Evolutionary conservation across 2,113 vertebrate species (phyloP), one percentile per base, ranked within the genome.

Genomic region (Astatotilapia flaviijosephi): DNA sequence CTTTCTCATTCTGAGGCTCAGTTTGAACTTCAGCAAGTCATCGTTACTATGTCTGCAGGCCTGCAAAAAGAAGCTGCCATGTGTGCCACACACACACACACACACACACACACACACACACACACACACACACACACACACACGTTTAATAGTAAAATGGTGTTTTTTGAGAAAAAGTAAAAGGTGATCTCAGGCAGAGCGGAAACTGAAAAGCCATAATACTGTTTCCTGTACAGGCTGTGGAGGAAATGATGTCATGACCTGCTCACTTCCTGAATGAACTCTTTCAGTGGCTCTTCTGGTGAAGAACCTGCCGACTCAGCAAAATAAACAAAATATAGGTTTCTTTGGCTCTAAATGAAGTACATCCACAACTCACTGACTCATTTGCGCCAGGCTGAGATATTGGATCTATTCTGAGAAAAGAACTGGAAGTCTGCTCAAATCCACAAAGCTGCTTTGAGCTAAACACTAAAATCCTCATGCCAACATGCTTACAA

Each of bases 261-360:
- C 96, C 95, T 91, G 84, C 60, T 93, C 89, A 94, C 94, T 95
- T 97, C 96, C 96, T 97, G 95, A 96, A 96, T 96, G 87, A 95
- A 96, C 95, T 96, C 91, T 94, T 93, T 93, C 60, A 92, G 94
- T 89, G 90, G 84, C 80, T 75, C 79, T 87, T 84, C 70, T 89
- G 86, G 82, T 91, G 81, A 45, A 84, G 42, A 55, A 70, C 77
- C 80, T 88, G 83, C 90, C 83, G 86, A 90, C 82, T 90, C 65
- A 86, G 80, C 86, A 85, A 83, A 91, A 86, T 19, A 91, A 75
- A 47, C 47, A 62, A 53, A 65, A 75, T n/a, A 86, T 68, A 83
- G n/a, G 80, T 85, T 84, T 85, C 37, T 45, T 23, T 54, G 31
- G 21, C 28, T 31, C 47, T 37, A 60, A 85, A 35, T n/a, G 54